Evolutionary conservation across 2,113 vertebrate genomes (phyloP).

Genomic region (Microtus richardsoni): DNA sequence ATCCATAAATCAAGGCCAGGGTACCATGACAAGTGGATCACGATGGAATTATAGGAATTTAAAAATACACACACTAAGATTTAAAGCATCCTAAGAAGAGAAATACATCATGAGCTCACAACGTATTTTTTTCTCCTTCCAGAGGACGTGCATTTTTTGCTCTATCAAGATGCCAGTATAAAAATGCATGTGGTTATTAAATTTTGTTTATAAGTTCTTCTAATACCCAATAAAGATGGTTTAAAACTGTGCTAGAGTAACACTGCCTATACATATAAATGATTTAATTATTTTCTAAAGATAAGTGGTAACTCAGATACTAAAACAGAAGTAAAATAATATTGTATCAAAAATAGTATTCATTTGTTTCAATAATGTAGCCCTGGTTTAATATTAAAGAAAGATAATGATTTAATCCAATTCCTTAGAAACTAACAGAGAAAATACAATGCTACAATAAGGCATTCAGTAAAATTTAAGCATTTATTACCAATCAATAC

Average conservation of each 20-base stretch:
- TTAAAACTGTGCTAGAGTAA: background rate
- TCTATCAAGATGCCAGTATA: background rate
- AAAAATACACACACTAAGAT: background rate
- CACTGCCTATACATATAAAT: background rate
- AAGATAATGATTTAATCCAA: background rate
- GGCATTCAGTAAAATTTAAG: background rate
- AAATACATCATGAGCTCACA: background rate
- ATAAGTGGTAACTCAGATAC: background rate
- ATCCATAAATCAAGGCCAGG: slow-evolving; percentile 42
- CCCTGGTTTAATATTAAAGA: background rate
- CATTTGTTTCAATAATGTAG: no score
- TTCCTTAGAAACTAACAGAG: background rate
- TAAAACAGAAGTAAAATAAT: background rate
- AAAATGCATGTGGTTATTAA: background rate
- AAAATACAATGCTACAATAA: background rate
- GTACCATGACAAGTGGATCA: background rate
- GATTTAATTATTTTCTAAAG: background rate
- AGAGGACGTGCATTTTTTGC: background rate
- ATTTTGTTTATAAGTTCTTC: background rate
- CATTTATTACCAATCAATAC: background rate
- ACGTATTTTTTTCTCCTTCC: background rate
- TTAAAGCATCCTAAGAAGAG: slow-evolving; percentile 16
- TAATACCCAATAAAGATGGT: background rate
- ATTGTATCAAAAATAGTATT: background rate
- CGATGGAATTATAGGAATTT: slow-evolving; percentile 39